phyloP scores from a whole-genome alignment of 92 coral and sea anemone genomes.

The Porites cylindrica region DNA sequence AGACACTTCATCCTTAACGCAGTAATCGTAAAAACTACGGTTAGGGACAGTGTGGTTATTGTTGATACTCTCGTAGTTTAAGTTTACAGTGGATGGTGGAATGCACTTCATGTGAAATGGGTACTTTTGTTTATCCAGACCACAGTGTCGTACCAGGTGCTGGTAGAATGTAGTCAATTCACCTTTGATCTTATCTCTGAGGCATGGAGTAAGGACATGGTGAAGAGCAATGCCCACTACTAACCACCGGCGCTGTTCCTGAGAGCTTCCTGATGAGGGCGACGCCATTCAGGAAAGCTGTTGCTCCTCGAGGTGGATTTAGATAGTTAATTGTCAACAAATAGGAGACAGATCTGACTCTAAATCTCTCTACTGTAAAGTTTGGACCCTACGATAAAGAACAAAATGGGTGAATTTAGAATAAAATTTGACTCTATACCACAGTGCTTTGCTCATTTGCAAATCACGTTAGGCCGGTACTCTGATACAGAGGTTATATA shows the following conservation, averaged over 20 bases:
- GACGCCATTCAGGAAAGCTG: neutral
- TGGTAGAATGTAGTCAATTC: conserved; percentile 24
- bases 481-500: too few relatives aligned
- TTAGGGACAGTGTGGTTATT: conserved; percentile 21
- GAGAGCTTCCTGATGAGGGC: neutral
- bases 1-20: conserved; percentile 33
- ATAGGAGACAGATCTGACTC: neutral
- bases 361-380: neutral
- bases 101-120: neutral
- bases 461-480: too few relatives aligned
- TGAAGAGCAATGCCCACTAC: conserved; percentile 53
- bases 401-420: too few relatives aligned
- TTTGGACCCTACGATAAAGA: too few relatives aligned
- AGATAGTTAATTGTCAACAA: too few relatives aligned
- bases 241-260: conserved; percentile 60
- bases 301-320: too few relatives aligned
- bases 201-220: conserved; percentile 42
- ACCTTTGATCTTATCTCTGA: conserved; percentile 11
- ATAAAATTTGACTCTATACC: too few relatives aligned
- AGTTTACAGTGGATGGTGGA: conserved; percentile 16
- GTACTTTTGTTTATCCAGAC: conserved; percentile 36
- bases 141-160: neutral
- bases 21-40: conserved; percentile 27
- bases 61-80: conserved; percentile 48
- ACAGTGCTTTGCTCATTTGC: too few relatives aligned